Evolutionary conservation across 2,113 vertebrate species (phyloP).

Genomic region (Hassar affinis): DNA sequence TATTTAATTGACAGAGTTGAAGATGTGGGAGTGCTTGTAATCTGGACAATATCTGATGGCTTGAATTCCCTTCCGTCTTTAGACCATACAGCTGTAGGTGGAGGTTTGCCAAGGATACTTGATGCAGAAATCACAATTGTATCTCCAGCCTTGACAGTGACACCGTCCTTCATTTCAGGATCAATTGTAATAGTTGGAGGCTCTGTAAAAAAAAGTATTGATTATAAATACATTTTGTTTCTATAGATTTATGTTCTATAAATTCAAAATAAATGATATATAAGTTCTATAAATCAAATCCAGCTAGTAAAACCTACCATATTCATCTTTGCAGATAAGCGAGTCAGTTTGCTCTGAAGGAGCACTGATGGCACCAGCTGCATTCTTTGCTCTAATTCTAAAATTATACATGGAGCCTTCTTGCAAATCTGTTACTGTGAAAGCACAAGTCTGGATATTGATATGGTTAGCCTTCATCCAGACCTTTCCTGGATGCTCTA

Average conservation of each 20-base stretch:
- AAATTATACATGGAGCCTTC: constrained; percentile 92
- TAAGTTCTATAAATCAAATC: neutral
- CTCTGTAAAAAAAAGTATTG: constrained; percentile 73
- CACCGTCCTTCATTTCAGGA: constrained; percentile 89
- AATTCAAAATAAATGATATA: neutral
- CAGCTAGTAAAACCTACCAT: constrained; percentile 76
- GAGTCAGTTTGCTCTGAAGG: constrained; percentile 88
- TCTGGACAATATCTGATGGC: constrained; percentile 84
- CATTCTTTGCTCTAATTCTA: constrained; percentile 93
- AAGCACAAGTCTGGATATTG: constrained; percentile 92
- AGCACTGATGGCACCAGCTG: constrained; percentile 89
- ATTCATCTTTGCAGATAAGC: constrained; percentile 94
- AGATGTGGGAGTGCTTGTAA: constrained; percentile 86
- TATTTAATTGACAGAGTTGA: constrained; percentile 90
- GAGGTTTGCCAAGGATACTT: constrained; percentile 93
- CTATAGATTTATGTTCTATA: neutral
- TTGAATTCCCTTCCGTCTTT: constrained; percentile 94
- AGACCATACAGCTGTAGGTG: constrained; percentile 90
- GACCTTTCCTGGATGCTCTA: constrained; percentile 84
- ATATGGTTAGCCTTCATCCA: constrained; percentile 97
- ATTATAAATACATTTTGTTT: neutral
- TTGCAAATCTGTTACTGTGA: constrained; percentile 86
- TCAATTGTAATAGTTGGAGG: constrained; percentile 91
- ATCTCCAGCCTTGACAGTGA: constrained; percentile 89
- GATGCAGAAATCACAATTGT: constrained; percentile 88